phyloP scores from a whole-genome alignment of 2,797 vertebrate genomes.

The Cephalopachus bancanus region DNA sequence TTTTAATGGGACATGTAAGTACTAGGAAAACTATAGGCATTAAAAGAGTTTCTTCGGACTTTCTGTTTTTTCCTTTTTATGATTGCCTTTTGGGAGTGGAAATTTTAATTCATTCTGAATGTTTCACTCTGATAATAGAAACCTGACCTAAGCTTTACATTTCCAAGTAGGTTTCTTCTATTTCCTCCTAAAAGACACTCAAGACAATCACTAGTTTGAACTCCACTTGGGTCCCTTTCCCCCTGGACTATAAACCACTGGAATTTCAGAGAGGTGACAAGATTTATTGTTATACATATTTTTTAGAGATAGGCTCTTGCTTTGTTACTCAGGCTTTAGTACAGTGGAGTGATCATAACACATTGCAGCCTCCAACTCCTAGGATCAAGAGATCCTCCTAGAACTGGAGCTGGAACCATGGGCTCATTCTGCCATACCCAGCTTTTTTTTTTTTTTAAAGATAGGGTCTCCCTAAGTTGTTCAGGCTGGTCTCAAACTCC shows the following conservation, averaged over 20 bases:
- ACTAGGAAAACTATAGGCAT: constrained; percentile 84
- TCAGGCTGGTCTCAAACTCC: no score
- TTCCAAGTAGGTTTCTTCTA: neutral
- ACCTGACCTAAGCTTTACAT: neutral
- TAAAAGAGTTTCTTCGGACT: constrained; percentile 75
- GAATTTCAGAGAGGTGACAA: neutral
- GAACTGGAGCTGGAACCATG: no score
- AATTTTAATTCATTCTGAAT: constrained; percentile 80
- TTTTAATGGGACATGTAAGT: constrained; percentile 81
- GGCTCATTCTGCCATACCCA: no score
- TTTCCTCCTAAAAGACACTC: neutral
- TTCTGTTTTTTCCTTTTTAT: neutral
- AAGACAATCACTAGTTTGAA: neutral
- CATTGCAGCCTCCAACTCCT: no score
- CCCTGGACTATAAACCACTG: neutral
- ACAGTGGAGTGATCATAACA: no score
- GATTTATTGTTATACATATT: neutral
- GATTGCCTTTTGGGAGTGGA: constrained; percentile 77
- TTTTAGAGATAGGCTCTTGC: no score
- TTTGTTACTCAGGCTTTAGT: no score
- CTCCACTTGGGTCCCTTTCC: neutral
- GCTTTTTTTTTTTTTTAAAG: no score
- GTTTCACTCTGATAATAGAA: constrained; percentile 40
- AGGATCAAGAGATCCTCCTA: no score
- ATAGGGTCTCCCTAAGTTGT: no score